Conservation (phyloP, 2,888 invertebrate genomes). For the Agrotis segetum region DNA sequence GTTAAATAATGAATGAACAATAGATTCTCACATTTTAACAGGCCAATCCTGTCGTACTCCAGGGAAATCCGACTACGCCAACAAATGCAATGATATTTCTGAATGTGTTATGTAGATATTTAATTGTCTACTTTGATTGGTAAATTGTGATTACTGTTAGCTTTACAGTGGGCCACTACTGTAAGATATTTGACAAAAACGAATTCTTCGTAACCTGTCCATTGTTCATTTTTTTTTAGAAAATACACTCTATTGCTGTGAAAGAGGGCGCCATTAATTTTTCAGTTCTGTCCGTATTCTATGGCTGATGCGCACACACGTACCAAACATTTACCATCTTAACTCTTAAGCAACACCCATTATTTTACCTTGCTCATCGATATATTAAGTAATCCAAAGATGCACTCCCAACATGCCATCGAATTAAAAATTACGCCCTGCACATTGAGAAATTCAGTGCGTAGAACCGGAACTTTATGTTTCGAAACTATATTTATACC, state of each 20-base stretch:
- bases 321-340: conserved; percentile 54
- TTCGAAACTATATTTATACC: conserved; percentile 71
- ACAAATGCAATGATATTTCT: conserved; percentile 23
- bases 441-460: conserved; percentile 76
- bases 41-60: conserved; percentile 55
- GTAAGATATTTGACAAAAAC: no score
- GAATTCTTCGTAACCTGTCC: not conserved
- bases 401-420: conserved; percentile 73
- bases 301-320: conserved; percentile 39
- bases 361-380: conserved; percentile 66
- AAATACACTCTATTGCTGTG: conserved; percentile 10
- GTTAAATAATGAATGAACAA: conserved; percentile 66
- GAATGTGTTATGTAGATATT: conserved; percentile 4
- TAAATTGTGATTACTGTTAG: conserved; percentile 19
- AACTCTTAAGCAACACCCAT: conserved; percentile 58
- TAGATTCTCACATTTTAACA: conserved; percentile 65
- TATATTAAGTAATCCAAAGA: conserved; percentile 67
- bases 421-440: conserved; percentile 79
- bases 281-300: conserved; percentile 51
- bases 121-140: conserved; percentile 1
- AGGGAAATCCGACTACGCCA: conserved; percentile 56
- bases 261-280: conserved; percentile 27
- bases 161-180: not conserved
- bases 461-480: conserved; percentile 74
- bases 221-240: conserved; percentile 17